phyloP scores from a whole-genome alignment of 2,888 invertebrate genomes.

The Palloptera scutellata region DNA sequence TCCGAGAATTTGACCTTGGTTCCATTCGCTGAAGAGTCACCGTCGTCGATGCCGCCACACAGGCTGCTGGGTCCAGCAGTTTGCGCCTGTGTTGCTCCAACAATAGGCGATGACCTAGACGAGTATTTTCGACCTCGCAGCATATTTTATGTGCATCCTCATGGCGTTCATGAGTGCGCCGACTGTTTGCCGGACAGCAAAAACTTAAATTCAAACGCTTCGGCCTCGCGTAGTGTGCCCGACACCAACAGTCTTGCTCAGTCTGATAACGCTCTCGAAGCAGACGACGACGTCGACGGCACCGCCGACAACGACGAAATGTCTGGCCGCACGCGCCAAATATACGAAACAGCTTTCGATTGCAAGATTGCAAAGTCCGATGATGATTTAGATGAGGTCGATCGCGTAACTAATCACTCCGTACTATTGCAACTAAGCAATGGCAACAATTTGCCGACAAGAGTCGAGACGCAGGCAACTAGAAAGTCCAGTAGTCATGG shows the following conservation, averaged over 20 bases:
- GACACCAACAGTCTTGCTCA: conserved; percentile 35
- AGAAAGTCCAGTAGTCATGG: conserved; percentile 38
- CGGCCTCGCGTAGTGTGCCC: conserved; percentile 30
- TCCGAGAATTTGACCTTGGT: conserved; percentile 37
- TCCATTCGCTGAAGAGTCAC: conserved; percentile 47
- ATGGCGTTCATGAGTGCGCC: conserved; percentile 68
- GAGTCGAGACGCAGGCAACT: conserved; percentile 63
- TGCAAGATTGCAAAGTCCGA: conserved; percentile 84
- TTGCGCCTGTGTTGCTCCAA: conserved; percentile 75
- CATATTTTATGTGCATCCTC: conserved; percentile 75
- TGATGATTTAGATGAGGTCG: conserved; percentile 81
- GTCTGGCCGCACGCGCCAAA: conserved; percentile 73
- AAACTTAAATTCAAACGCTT: conserved; percentile 34
- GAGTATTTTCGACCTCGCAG: conserved; percentile 72
- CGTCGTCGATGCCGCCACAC: conserved; percentile 75
- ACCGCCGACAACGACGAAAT: conserved; percentile 63
- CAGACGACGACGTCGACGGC: conserved; percentile 23
- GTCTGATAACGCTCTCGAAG: conserved; percentile 34
- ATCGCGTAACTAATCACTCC: conserved; percentile 82
- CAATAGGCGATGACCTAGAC: conserved; percentile 70
- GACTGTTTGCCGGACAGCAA: conserved; percentile 58
- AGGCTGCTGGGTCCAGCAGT: conserved; percentile 72
- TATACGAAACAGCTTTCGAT: conserved; percentile 91
- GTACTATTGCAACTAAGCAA: conserved; percentile 71
- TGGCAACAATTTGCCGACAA: conserved; percentile 55